Evolutionary conservation across 2,888 invertebrate species (phyloP).

Genomic region (Altica lythri): DNA sequence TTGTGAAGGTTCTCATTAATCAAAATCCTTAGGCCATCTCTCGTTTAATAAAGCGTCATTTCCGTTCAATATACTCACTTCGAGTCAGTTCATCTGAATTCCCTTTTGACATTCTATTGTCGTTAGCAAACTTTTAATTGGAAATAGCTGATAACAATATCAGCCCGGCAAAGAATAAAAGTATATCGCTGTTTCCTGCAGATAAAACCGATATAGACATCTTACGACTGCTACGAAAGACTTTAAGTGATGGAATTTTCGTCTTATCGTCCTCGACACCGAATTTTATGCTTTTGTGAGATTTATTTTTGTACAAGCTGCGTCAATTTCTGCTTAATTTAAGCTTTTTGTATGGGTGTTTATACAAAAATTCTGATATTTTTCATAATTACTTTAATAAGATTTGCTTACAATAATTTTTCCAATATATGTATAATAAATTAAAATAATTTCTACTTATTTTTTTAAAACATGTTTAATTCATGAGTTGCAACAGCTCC

Average conservation of each 20-base stretch:
- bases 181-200: slow-evolving; percentile 18
- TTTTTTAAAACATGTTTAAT: too few species aligned
- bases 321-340: too few species aligned
- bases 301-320: too few species aligned
- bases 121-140: slow-evolving; percentile 21
- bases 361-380: too few species aligned
- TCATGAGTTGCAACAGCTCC: too few species aligned
- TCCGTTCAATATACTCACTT: slow-evolving; percentile 8
- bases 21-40: not conserved
- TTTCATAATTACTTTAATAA: too few species aligned
- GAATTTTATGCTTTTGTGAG: not conserved
- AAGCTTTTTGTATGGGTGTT: too few species aligned
- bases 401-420: too few species aligned
- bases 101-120: slow-evolving; percentile 14
- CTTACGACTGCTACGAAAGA: not conserved
- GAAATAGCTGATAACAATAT: slow-evolving; percentile 23
- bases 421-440: too few species aligned
- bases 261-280: not conserved
- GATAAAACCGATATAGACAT: slow-evolving; percentile 22
- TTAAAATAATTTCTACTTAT: too few species aligned
- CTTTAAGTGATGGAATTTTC: not conserved
- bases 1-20: not conserved
- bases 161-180: slow-evolving; percentile 9
- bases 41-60: slow-evolving; percentile 1
- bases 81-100: slow-evolving; percentile 7